Evolutionary conservation across 64 coral and sea anemone genomes (phyloP).

Genomic region (Montipora sp.): DNA sequence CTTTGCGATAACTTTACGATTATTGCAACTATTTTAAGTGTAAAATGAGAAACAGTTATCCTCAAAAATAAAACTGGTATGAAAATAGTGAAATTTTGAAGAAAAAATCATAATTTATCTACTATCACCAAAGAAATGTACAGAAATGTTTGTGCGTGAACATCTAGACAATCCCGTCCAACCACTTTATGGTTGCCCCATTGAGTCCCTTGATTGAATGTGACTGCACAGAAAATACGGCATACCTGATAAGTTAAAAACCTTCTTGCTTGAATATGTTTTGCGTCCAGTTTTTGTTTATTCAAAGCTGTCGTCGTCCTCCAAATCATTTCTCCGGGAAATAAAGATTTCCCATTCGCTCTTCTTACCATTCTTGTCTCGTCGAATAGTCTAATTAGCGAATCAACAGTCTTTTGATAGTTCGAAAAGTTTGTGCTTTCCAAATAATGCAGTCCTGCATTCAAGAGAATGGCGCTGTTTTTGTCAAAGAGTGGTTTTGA

Average conservation of each 20-base stretch:
- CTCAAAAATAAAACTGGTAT: too few relatives aligned
- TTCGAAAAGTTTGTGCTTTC: conserved; percentile 93
- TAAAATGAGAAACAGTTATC: too few relatives aligned
- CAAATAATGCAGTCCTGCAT: conserved; percentile 89
- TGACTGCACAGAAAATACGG: too few relatives aligned
- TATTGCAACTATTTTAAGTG: too few relatives aligned
- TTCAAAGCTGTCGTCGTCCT: conserved; percentile 83
- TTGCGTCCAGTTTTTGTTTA: conserved; percentile 83
- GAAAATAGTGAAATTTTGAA: too few relatives aligned
- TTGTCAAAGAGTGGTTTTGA: conserved; percentile 70
- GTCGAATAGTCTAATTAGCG: conserved; percentile 68
- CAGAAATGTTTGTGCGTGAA: too few relatives aligned
- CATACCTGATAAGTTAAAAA: conserved; percentile 83
- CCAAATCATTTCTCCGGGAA: conserved; percentile 91
- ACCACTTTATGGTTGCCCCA: too few relatives aligned
- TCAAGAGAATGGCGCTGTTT: conserved; percentile 71
- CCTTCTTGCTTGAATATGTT: conserved; percentile 76
- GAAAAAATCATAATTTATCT: too few relatives aligned
- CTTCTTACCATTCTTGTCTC: conserved; percentile 37
- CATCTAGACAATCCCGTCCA: too few relatives aligned
- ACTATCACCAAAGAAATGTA: too few relatives aligned
- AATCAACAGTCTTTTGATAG: conserved; percentile 69
- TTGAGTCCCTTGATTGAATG: too few relatives aligned
- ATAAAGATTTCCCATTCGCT: conserved; percentile 37
- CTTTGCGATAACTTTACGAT: too few relatives aligned